These are phyloP conservation scores for Ancistrus triradiatus DNA, from an alignment of 2,113 vertebrate genomes.

Conservation along the genomic window DNA sequence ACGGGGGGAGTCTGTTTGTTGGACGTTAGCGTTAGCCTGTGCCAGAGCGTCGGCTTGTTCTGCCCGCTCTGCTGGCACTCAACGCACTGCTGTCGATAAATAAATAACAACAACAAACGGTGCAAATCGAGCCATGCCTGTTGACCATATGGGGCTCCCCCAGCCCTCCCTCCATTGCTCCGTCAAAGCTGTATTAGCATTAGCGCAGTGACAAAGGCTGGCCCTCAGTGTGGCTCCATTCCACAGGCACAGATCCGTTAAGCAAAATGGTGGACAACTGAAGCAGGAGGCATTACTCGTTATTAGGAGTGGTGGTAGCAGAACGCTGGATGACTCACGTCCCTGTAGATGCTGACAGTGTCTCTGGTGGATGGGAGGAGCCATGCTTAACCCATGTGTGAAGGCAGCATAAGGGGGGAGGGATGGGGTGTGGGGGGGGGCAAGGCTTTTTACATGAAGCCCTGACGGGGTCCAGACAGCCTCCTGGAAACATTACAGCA, in stretches of 20 bases:
- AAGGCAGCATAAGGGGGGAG: constrained; percentile 42
- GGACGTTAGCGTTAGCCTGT: constrained; percentile 21
- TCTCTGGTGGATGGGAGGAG: constrained; percentile 47
- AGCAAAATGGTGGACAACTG: constrained; percentile 57
- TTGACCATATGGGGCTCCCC: constrained; percentile 59
- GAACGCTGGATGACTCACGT: no score
- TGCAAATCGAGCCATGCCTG: constrained; percentile 49
- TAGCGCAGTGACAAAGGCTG: constrained; percentile 29
- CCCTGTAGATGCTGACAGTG: constrained; percentile 54
- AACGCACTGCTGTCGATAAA: constrained; percentile 51
- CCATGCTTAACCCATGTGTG: constrained; percentile 29
- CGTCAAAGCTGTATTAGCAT: constrained; percentile 42
- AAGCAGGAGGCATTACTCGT: no score
- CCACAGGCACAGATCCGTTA: constrained; percentile 53
- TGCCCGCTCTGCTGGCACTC: constrained; percentile 43
- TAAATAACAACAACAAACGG: constrained; percentile 67
- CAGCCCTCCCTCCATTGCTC: constrained; percentile 33
- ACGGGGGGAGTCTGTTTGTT: constrained; percentile 19
- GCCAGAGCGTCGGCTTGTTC: constrained; percentile 25
- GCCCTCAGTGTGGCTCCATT: constrained; percentile 28
- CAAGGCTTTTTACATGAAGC: constrained; percentile 22
- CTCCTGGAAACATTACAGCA: constrained; percentile 35
- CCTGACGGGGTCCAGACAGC: constrained; percentile 20
- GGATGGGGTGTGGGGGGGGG: constrained; percentile 36
- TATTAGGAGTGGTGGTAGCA: no score